phyloP scores from a whole-genome alignment of 1,140 invertebrate species.

The Drosophila lini region DNA sequence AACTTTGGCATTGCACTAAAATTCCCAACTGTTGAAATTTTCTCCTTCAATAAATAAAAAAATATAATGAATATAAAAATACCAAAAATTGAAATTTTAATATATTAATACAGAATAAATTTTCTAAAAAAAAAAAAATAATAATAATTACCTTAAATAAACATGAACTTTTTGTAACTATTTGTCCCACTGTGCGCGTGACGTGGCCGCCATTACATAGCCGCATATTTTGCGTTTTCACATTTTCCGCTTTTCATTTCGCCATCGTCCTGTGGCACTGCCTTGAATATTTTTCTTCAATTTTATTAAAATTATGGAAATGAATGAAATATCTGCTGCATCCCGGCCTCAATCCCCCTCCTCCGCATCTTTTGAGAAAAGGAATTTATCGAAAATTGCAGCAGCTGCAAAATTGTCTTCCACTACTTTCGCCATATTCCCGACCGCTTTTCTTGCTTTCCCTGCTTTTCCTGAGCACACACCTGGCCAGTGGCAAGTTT shows the following conservation, averaged over 20 bases:
- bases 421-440: slow-evolving; percentile 28
- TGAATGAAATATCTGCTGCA: slow-evolving; percentile 74
- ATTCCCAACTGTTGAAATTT: background rate
- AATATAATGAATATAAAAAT: background rate
- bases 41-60: background rate
- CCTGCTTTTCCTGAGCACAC: slow-evolving; percentile 31
- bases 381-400: slow-evolving; percentile 81
- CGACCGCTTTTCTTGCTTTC: background rate
- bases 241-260: slow-evolving; percentile 59
- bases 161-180: background rate
- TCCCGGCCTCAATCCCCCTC: background rate
- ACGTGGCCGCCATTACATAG: slow-evolving; percentile 35
- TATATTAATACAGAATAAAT: background rate
- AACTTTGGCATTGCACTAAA: too few relatives aligned
- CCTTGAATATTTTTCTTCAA: slow-evolving; percentile 82
- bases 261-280: slow-evolving; percentile 47
- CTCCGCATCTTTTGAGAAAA: slow-evolving; percentile 62
- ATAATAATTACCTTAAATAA: background rate
- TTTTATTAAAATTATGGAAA: slow-evolving; percentile 83
- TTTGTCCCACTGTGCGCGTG: slow-evolving; percentile 26
- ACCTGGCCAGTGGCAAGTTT: slow-evolving; percentile 60
- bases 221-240: slow-evolving; percentile 69
- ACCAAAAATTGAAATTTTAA: too few relatives aligned
- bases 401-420: slow-evolving; percentile 63
- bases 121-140: background rate